Conservation (phyloP, 2,113 vertebrate genomes). For the Callipepla squamata region DNA sequence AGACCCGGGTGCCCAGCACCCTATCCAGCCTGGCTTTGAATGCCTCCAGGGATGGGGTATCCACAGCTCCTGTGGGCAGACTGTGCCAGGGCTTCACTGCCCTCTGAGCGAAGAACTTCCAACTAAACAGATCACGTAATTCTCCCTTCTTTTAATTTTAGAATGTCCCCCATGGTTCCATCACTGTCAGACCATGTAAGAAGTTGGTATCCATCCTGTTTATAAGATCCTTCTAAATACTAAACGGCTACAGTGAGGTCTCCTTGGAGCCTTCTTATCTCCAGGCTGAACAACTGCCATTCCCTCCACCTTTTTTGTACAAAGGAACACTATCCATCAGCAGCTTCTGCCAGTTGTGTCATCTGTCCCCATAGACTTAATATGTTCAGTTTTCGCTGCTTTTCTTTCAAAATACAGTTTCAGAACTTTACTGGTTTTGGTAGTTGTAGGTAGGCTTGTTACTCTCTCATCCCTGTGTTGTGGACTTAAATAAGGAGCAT, state of each 20-base stretch:
- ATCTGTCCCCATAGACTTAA: too few relatives aligned
- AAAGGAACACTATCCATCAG: background rate
- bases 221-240: background rate
- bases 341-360: background rate
- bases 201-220: background rate
- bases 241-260: too few relatives aligned
- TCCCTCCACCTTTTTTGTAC: background rate
- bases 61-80: too few relatives aligned
- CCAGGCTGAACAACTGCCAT: background rate
- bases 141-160: background rate
- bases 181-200: background rate
- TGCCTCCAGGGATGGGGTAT: background rate
- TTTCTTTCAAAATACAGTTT: background rate
- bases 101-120: background rate
- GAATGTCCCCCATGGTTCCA: background rate
- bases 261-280: background rate
- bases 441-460: background rate
- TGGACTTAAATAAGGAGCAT: background rate
- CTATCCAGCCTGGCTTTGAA: background rate
- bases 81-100: background rate
- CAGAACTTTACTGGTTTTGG: background rate
- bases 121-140: background rate
- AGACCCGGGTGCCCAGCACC: background rate
- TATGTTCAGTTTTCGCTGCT: background rate
- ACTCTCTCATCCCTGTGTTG: rapidly evolving